phyloP scores from a whole-genome alignment of 2,888 invertebrate genomes.

The Harpagoxenus sublaevis region DNA sequence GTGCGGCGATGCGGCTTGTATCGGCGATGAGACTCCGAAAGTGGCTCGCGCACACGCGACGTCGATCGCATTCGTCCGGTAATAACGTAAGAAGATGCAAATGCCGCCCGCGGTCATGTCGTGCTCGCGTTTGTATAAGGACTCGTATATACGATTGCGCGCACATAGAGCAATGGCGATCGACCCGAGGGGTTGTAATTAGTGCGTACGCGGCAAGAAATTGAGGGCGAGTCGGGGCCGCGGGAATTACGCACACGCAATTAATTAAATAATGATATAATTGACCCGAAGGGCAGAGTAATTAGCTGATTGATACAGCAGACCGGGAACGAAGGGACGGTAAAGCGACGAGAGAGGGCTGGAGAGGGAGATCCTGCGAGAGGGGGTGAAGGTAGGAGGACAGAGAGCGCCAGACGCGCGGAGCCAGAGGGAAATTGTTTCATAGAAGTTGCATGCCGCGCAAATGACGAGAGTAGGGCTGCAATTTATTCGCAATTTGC shows the following conservation, averaged over 20 bases:
- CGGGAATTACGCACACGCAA: constrained; percentile 74
- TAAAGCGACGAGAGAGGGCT: constrained; percentile 26
- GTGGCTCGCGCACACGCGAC: constrained; percentile 32
- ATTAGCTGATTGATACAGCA: constrained; percentile 81
- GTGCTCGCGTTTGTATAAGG: constrained; percentile 22
- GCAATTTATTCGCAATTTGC: constrained; percentile 82
- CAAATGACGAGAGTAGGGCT: constrained; percentile 73
- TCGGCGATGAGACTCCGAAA: constrained; percentile 33
- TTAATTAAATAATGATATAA: constrained; percentile 83
- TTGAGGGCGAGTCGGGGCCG: constrained; percentile 65
- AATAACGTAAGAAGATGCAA: constrained; percentile 38
- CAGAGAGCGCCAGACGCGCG: constrained; percentile 49
- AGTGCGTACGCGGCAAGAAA: constrained; percentile 59
- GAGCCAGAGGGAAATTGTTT: constrained; percentile 76
- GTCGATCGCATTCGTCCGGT: constrained; percentile 32
- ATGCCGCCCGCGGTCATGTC: constrained; percentile 19
- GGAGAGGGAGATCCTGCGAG: neutral
- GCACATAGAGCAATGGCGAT: constrained; percentile 31
- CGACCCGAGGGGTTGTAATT: constrained; percentile 67
- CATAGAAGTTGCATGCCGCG: constrained; percentile 79
- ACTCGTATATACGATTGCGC: constrained; percentile 2
- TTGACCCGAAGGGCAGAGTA: constrained; percentile 74
- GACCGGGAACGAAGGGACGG: constrained; percentile 62
- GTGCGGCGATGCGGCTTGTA: constrained; percentile 8
- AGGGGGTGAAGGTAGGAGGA: constrained; percentile 1